A percentile compares a stretch with the other conserved stretches of the same genome.
These are phyloP conservation scores for Halichoerus grypus DNA, from an alignment of 2,113 vertebrate genomes.

Conservation along the genomic window DNA sequence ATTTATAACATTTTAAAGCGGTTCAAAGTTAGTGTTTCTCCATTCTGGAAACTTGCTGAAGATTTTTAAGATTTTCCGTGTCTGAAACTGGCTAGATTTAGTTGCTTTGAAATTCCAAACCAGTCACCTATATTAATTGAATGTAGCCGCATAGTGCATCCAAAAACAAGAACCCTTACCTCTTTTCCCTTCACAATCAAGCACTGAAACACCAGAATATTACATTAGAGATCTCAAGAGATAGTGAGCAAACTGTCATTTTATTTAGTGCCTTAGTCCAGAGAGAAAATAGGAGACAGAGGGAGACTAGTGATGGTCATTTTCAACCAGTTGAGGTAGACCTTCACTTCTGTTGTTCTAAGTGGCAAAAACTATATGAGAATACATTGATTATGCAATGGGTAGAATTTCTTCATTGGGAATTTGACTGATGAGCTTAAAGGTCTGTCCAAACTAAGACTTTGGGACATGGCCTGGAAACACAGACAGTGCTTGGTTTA, in stretches of 20 bases:
- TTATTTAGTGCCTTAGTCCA: background rate
- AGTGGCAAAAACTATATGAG: background rate
- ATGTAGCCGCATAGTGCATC: background rate
- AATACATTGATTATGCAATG: background rate
- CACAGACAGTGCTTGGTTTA: background rate
- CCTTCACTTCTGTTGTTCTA: background rate
- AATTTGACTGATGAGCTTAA: background rate
- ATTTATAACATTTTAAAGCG: background rate
- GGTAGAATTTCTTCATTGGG: background rate
- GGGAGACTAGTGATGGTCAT: background rate
- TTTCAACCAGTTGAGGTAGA: background rate
- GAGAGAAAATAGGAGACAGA: background rate
- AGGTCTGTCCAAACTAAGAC: background rate
- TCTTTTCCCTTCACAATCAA: background rate
- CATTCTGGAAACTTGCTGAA: background rate
- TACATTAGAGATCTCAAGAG: background rate
- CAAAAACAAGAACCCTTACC: background rate
- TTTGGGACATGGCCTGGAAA: background rate
- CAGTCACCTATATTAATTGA: background rate
- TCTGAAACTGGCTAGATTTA: background rate
- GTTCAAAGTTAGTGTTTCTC: background rate
- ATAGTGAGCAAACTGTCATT: background rate
- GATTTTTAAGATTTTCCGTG: background rate
- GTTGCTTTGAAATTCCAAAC: background rate
- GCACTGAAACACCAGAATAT: background rate